Evolutionary conservation across 2,797 vertebrate species (phyloP).

Genomic region (Aplochiton taeniatus): DNA sequence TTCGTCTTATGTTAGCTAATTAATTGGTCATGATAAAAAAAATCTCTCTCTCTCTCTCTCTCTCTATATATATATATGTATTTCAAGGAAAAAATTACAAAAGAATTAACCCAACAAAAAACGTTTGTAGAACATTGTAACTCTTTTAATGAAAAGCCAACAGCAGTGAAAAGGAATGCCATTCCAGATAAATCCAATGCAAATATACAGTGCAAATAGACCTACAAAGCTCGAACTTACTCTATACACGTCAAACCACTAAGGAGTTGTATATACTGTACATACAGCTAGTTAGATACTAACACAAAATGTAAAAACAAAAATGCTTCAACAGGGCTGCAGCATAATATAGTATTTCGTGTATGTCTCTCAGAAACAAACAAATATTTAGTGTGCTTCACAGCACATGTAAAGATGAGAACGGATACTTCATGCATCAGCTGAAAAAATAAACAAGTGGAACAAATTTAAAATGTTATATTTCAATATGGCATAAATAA

Average conservation of each 20-base stretch:
- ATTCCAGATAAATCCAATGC: conserved; percentile 64
- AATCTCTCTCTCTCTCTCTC: too few species aligned
- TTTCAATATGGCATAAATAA: conserved; percentile 42
- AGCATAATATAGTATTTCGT: conserved; percentile 36
- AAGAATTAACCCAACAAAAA: too few species aligned
- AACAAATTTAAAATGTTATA: conserved; percentile 14
- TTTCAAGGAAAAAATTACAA: too few species aligned
- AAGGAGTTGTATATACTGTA: conserved; percentile 56
- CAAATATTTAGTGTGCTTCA: conserved; percentile 55
- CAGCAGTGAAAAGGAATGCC: conserved; percentile 63
- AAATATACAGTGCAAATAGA: conserved; percentile 77
- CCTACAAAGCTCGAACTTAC: conserved; percentile 63
- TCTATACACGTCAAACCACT: conserved; percentile 72
- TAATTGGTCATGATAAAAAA: too few species aligned
- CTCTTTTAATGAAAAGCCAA: conserved; percentile 74
- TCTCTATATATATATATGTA: too few species aligned
- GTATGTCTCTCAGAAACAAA: conserved; percentile 44
- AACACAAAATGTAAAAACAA: conserved; percentile 57
- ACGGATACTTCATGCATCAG: conserved; percentile 52
- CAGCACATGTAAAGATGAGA: conserved; percentile 64
- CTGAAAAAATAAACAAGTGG: conserved; percentile 39
- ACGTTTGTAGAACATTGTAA: conserved; percentile 22
- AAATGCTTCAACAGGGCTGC: conserved; percentile 41
- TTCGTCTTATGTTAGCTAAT: too few species aligned
- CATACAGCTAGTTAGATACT: conserved; percentile 61